Evolutionary conservation across 2,888 invertebrate species (phyloP).

Genomic region (Tetragonula carbonaria): DNA sequence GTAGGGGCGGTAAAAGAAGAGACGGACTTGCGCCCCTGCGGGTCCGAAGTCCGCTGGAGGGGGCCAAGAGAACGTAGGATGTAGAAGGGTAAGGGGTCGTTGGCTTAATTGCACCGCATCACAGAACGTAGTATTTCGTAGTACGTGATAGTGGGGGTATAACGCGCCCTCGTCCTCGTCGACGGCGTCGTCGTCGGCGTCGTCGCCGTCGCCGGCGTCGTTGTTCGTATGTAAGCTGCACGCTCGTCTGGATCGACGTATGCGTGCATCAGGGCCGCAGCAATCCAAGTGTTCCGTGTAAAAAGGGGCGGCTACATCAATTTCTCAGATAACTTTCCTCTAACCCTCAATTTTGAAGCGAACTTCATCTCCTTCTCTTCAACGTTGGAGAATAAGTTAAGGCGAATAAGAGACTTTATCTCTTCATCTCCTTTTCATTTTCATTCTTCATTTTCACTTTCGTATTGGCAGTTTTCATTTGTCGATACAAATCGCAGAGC

Average conservation of each 20-base stretch:
- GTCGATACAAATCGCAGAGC: not conserved
- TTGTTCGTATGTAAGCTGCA: conserved; percentile 61
- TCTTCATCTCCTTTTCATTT: no score
- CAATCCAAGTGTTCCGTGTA: not conserved
- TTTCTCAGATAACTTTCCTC: not conserved
- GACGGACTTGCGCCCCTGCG: conserved; percentile 72
- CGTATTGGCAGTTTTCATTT: not conserved
- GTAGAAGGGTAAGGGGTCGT: conserved; percentile 49
- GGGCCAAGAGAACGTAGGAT: conserved; percentile 47
- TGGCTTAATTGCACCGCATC: conserved; percentile 71
- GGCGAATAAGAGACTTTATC: no score
- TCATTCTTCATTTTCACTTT: not conserved
- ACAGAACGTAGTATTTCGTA: conserved; percentile 77
- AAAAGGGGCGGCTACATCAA: not conserved
- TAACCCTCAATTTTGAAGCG: not conserved
- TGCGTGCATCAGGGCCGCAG: conserved; percentile 51
- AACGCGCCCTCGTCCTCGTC: conserved; percentile 59
- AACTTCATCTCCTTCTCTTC: not conserved
- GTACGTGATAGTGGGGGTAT: conserved; percentile 71
- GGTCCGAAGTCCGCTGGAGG: conserved; percentile 63
- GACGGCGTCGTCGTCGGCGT: conserved; percentile 39
- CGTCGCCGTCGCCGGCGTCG: conserved; percentile 44
- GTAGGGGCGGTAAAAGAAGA: conserved; percentile 64
- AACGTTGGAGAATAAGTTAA: not conserved
- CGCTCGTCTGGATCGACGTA: conserved; percentile 56